These are phyloP conservation scores for Lepidochitona cinerea DNA, from an alignment of 2,888 invertebrate genomes.

Conservation along the genomic window DNA sequence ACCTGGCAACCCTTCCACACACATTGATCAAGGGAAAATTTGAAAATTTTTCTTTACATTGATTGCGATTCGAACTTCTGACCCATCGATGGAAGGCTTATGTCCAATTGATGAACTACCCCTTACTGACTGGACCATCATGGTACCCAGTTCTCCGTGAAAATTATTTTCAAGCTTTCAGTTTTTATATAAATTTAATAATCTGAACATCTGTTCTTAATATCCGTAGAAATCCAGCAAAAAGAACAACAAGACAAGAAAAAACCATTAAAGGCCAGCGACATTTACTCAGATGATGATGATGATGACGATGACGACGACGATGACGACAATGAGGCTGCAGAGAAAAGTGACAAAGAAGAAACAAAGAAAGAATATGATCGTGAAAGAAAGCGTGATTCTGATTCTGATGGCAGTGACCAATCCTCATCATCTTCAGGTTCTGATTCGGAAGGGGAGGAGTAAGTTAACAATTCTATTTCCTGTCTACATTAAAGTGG, in stretches of 20 bases:
- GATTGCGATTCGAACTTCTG: too few species aligned
- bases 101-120: too few species aligned
- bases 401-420: constrained; percentile 56
- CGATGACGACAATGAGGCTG: constrained; percentile 39
- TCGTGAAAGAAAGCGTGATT: constrained; percentile 23
- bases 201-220: neutral
- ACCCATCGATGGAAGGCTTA: too few species aligned
- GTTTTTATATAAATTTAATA: too few species aligned
- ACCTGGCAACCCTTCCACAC: too few species aligned
- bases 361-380: constrained; percentile 5
- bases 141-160: too few species aligned
- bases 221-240: constrained; percentile 34
- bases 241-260: constrained; percentile 72
- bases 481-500: too few species aligned
- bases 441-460: constrained; percentile 54
- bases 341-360: constrained; percentile 35
- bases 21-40: too few species aligned
- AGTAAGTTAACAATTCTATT: constrained; percentile 41
- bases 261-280: constrained; percentile 91
- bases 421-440: constrained; percentile 48
- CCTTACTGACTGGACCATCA: too few species aligned
- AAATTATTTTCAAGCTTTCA: too few species aligned
- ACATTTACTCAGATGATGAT: constrained; percentile 85
- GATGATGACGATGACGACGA: constrained; percentile 59
- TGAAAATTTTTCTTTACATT: too few species aligned